Percentiles rank a stretch among this genome's conserved stretches.
phyloP scores from a whole-genome alignment of 2,888 invertebrate species.

The Mythimna lalbum region DNA sequence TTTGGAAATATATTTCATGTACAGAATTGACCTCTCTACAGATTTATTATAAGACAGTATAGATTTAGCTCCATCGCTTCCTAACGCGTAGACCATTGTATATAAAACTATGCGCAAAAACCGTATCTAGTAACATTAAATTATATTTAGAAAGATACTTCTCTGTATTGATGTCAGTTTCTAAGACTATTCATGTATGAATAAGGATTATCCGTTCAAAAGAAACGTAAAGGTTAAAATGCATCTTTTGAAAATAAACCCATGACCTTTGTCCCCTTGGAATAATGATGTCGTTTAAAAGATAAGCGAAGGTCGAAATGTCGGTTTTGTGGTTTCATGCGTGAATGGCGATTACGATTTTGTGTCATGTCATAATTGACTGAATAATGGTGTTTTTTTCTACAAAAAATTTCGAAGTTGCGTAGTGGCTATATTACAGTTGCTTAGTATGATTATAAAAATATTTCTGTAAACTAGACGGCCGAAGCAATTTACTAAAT shows the following conservation, averaged over 20 bases:
- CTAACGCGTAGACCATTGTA: constrained; percentile 4
- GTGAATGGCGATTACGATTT: constrained; percentile 48
- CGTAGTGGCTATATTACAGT: constrained; percentile 6
- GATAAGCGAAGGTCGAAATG: constrained; percentile 60
- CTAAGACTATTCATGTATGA: constrained; percentile 10
- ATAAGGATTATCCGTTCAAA: constrained; percentile 41
- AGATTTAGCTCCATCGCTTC: background rate
- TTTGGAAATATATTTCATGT: no score
- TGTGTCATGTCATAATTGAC: constrained; percentile 48
- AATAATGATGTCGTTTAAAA: constrained; percentile 56
- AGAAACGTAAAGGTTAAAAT: constrained; percentile 44
- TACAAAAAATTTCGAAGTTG: background rate
- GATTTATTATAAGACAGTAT: no score
- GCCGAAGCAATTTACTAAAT: constrained; percentile 30
- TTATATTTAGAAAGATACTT: constrained; percentile 30
- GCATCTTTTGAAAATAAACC: constrained; percentile 49
- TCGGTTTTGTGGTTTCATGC: constrained; percentile 49
- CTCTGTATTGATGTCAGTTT: constrained; percentile 9
- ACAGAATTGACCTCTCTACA: no score
- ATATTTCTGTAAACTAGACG: constrained; percentile 5
- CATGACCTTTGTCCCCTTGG: constrained; percentile 56
- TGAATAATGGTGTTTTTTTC: constrained; percentile 20
- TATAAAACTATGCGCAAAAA: background rate
- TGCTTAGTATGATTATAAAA: constrained; percentile 12
- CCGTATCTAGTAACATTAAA: background rate